A percentile compares a stretch with the other conserved stretches of the same genome.
These are phyloP conservation scores for Apodemus sylvaticus DNA, from an alignment of 2,113 vertebrate genomes.

Conservation along the genomic window DNA sequence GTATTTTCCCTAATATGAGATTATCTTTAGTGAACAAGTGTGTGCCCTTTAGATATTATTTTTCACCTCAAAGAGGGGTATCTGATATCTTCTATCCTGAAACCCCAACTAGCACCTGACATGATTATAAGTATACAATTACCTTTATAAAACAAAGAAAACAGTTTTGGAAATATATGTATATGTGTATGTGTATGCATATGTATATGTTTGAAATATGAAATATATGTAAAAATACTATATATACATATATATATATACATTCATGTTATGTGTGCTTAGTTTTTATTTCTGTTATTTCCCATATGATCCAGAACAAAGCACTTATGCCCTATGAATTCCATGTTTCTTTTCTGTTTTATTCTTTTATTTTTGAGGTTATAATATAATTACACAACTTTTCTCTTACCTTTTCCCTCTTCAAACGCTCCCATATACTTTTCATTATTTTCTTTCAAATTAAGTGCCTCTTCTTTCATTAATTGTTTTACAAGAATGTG, in stretches of 20 bases:
- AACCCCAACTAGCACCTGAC: not conserved
- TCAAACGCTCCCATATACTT: not conserved
- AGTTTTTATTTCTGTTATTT: not conserved
- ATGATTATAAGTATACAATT: not conserved
- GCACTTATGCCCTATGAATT: not conserved
- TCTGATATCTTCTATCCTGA: not conserved
- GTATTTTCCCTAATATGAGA: not conserved
- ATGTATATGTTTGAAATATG: too few species aligned
- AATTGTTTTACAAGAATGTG: not conserved
- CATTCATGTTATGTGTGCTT: not conserved
- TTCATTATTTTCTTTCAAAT: not conserved
- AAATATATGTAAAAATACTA: too few species aligned
- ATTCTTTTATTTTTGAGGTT: not conserved
- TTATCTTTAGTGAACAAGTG: not conserved
- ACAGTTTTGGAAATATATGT: too few species aligned
- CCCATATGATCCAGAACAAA: too few species aligned
- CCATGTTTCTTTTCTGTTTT: not conserved
- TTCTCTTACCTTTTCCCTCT: not conserved
- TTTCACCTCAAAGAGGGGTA: not conserved
- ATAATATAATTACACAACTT: not conserved
- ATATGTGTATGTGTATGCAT: too few species aligned
- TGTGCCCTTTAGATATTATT: not conserved
- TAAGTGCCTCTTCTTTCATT: not conserved
- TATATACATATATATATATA: too few species aligned
- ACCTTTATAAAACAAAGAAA: not conserved